Conservation (phyloP, 1,140 invertebrate species). For the Ceratoteleas bidentatus region DNA sequence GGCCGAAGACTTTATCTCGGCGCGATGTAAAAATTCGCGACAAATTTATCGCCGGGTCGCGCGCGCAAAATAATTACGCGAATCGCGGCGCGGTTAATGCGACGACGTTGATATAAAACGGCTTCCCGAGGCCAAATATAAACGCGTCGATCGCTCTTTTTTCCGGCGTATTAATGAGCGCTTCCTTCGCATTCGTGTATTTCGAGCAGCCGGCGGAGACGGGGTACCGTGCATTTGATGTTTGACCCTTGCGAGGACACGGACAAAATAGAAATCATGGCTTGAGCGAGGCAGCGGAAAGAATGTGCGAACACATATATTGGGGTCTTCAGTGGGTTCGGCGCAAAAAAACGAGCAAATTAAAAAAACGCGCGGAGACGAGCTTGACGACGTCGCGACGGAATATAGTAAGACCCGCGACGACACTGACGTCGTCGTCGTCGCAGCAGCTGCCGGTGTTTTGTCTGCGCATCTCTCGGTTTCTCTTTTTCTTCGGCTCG, state of each 20-base stretch:
- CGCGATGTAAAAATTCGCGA: not conserved
- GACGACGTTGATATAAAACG: no score
- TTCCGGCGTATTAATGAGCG: not conserved
- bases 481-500: slow-evolving; percentile 38
- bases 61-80: not conserved
- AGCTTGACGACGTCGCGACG: slow-evolving; percentile 52
- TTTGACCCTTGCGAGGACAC: slow-evolving; percentile 50
- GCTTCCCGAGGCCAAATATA: no score
- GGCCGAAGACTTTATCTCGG: not conserved
- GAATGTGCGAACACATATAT: slow-evolving; percentile 65
- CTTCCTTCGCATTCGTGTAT: slow-evolving; percentile 28
- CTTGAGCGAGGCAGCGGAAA: slow-evolving; percentile 47
- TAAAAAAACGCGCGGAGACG: slow-evolving; percentile 55
- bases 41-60: not conserved
- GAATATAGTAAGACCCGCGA: slow-evolving; percentile 52
- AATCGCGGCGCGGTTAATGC: not conserved
- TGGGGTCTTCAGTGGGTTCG: slow-evolving; percentile 35
- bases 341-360: slow-evolving; percentile 45
- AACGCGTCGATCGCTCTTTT: no score
- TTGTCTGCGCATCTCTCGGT: slow-evolving; percentile 51
- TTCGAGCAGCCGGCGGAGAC: slow-evolving; percentile 16
- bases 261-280: slow-evolving; percentile 48
- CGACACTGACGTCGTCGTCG: slow-evolving; percentile 50
- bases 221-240: slow-evolving; percentile 36
- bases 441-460: slow-evolving; percentile 62